Base-by-base conservation (phyloP, 1,140 invertebrate species). In the Drosophila sucinea region DNA sequence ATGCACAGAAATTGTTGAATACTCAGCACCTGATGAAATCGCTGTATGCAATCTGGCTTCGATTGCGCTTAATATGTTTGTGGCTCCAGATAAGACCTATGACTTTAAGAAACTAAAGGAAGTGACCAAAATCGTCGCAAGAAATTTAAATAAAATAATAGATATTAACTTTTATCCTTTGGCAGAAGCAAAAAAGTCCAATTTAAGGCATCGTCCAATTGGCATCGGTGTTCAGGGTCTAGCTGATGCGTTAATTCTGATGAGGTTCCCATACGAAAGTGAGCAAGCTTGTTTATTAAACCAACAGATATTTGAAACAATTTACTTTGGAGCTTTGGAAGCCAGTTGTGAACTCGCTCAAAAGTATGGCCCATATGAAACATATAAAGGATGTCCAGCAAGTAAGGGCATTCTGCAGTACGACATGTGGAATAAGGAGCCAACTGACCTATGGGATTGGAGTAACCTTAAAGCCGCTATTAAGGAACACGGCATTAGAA, bases 21-120 rank as follows among this genome's bases (percentile, higher is more conserved):
- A 99, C 91, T 97, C 96, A 10, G 95, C 96, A 41, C 93, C 95
- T 1, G 97, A 99, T 93, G 98, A 99, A 94, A 95, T 99, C 35
- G 99, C 98, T 30, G 99, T 99, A 0, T 99, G 99, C 92, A 99
- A 99, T 94, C 94, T 99, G 84, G 99, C 98, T 1, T 99, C 99
- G 0, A 97, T 99, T 77, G 98, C 99, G n/a, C 93, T 99, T 0
- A 99, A 98, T 91, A 97, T 97, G 95, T 99, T 97, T 93, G 97
- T 99, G 0, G 96, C 95, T 69, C 94, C 95, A 58, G 93, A 93
- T 40, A 95, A 95, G 84, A 96, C 94, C 0, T 99, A 96, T 90
- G 97, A 99, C 92, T 99, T 99, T 92, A 81, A 94, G 1, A 97
- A 98, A 91, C 93, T 99, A 4, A 97, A 96, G 89, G 93, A 96